Evolutionary conservation across 2,797 vertebrate species (phyloP).

Genomic region (Pelochelys cantorii): DNA sequence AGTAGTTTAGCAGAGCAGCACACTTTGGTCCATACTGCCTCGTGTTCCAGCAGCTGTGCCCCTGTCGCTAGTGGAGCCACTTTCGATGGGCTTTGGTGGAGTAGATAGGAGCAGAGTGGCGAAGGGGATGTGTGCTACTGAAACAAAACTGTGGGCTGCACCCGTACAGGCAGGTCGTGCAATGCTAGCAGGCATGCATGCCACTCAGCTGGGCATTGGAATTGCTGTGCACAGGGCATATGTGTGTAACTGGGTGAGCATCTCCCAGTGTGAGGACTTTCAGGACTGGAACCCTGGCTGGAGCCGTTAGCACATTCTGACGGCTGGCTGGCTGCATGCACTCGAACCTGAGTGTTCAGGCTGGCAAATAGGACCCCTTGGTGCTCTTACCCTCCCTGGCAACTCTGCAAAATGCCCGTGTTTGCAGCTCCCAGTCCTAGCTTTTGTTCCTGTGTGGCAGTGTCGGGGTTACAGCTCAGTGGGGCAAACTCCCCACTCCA

Average conservation of each 20-base stretch:
- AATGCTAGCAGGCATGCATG: not conserved
- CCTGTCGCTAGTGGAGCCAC: not conserved
- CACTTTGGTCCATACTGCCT: not conserved
- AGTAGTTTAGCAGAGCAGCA: not conserved
- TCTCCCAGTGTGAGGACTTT: not conserved
- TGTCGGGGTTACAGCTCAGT: fast-evolving
- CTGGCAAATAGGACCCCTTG: not conserved
- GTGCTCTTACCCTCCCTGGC: not conserved
- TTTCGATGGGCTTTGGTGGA: not conserved
- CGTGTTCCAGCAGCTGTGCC: not conserved
- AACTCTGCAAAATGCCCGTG: not conserved
- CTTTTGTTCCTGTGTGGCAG: not conserved
- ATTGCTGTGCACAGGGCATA: not conserved
- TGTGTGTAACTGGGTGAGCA: not conserved
- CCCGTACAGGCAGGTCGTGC: not conserved
- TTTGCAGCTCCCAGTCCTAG: not conserved
- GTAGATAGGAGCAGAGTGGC: not conserved
- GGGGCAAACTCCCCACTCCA: not conserved
- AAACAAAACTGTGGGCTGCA: not conserved
- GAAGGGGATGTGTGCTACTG: not conserved
- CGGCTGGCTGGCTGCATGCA: not conserved
- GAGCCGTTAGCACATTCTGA: too few species aligned
- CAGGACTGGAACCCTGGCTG: not conserved
- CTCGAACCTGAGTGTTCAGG: not conserved
- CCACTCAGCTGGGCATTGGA: not conserved